Conservation (phyloP, 2,113 vertebrate species). For the Cacatua alba region DNA sequence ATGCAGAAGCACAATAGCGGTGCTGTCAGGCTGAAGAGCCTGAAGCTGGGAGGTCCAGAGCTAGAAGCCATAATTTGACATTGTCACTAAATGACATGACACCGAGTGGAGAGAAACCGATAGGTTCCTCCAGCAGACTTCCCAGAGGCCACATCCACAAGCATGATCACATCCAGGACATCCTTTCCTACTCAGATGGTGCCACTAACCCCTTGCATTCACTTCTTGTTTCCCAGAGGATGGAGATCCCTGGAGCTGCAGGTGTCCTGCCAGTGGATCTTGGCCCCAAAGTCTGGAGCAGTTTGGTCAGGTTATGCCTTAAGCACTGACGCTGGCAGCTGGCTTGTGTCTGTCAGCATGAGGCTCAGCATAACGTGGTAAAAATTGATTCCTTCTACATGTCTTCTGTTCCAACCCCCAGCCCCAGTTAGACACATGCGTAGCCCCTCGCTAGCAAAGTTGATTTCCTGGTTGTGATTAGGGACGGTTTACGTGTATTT, state of each 20-base stretch:
- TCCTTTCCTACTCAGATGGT: rapidly evolving
- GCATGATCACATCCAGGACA: rapidly evolving
- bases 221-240: neutral
- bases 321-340: neutral
- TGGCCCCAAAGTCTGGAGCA: rapidly evolving
- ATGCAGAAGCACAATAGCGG: neutral
- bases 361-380: conserved; percentile 12
- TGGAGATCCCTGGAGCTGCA: neutral
- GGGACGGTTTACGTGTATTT: conserved; percentile 50
- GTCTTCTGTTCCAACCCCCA: conserved; percentile 38
- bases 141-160: neutral
- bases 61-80: neutral
- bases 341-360: conserved; percentile 35
- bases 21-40: neutral
- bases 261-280: neutral
- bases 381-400: conserved; percentile 44
- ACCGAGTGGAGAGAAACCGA: neutral
- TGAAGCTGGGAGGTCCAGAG: neutral
- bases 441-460: neutral
- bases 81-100: rapidly evolving
- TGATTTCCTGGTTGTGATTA: conserved; percentile 54
- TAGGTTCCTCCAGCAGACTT: neutral
- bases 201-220: neutral
- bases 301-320: neutral
- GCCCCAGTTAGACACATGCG: conserved; percentile 32